Evolutionary conservation across 2,888 invertebrate species (phyloP).

Genomic region (Protodeltote pygarga): DNA sequence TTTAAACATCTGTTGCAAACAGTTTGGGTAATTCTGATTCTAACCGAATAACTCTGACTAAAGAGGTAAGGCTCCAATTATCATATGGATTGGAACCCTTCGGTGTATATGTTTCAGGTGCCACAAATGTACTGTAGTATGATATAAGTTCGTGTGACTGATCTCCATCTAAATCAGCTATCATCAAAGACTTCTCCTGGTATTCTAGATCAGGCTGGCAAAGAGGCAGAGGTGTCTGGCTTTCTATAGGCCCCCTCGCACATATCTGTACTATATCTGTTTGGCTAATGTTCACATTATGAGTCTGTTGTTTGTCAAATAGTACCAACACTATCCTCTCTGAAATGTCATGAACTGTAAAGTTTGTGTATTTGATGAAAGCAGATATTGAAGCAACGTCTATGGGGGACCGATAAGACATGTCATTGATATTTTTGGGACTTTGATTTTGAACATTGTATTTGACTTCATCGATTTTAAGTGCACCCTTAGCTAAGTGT

Average conservation of each 20-base stretch:
- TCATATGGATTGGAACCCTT: conserved; percentile 74
- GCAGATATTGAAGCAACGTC: conserved; percentile 77
- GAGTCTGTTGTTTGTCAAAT: conserved; percentile 91
- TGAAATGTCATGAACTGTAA: conserved; percentile 87
- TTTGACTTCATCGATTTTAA: conserved; percentile 74
- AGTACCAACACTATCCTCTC: conserved; percentile 93
- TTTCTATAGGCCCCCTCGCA: conserved; percentile 70
- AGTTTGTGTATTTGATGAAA: conserved; percentile 79
- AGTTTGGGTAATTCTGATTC: conserved; percentile 91
- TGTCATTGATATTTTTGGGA: conserved; percentile 77
- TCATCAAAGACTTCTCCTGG: conserved; percentile 90
- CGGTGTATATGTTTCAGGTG: conserved; percentile 71
- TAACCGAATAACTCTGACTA: conserved; percentile 89
- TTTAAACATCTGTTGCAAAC: conserved; percentile 82
- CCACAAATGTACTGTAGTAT: conserved; percentile 89
- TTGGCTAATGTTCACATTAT: conserved; percentile 92
- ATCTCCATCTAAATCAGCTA: conserved; percentile 92
- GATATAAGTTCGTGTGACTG: conserved; percentile 92
- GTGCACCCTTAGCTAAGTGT: conserved; percentile 82
- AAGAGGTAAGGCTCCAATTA: conserved; percentile 89
- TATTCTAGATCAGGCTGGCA: conserved; percentile 92
- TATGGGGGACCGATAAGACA: conserved; percentile 73
- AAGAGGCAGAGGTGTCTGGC: conserved; percentile 66
- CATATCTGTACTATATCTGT: conserved; percentile 93
- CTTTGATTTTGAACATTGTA: conserved; percentile 81